These are phyloP conservation scores for Incurvaria masculella DNA, from an alignment of 2,888 invertebrate genomes.

Conservation along the genomic window DNA sequence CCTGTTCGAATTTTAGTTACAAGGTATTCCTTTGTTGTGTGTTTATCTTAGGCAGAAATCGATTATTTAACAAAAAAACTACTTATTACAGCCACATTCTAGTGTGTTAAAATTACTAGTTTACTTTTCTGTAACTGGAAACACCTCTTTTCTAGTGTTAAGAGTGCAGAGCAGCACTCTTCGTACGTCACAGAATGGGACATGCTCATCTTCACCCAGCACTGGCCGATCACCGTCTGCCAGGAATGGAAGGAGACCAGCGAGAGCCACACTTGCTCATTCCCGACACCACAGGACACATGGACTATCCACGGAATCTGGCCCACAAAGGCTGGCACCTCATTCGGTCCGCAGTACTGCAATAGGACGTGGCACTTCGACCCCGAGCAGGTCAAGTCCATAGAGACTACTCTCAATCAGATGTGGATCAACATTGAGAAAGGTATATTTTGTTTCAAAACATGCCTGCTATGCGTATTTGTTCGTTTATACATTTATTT, in stretches of 20 bases:
- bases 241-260: constrained; percentile 64
- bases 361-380: constrained; percentile 67
- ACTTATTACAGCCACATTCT: too few relatives aligned
- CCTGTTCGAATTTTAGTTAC: too few relatives aligned
- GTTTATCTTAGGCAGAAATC: too few relatives aligned
- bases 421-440: constrained; percentile 74
- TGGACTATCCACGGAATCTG: constrained; percentile 85
- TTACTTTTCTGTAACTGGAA: too few relatives aligned
- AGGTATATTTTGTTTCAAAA: constrained; percentile 25
- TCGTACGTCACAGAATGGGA: constrained; percentile 56
- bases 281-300: constrained; percentile 57
- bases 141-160: too few relatives aligned
- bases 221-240: constrained; percentile 75
- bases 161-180: background rate
- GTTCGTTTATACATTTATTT: background rate
- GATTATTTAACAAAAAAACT: too few relatives aligned
- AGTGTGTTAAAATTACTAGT: too few relatives aligned
- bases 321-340: constrained; percentile 69
- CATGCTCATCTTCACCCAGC: constrained; percentile 74
- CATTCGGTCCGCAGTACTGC: constrained; percentile 70
- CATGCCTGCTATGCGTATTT: background rate
- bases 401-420: constrained; percentile 53
- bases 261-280: constrained; percentile 56
- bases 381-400: constrained; percentile 52
- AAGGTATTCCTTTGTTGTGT: too few relatives aligned